These are phyloP conservation scores for Melanotaenia boesemani DNA, from an alignment of 2,797 vertebrate species.

Conservation along the genomic window DNA sequence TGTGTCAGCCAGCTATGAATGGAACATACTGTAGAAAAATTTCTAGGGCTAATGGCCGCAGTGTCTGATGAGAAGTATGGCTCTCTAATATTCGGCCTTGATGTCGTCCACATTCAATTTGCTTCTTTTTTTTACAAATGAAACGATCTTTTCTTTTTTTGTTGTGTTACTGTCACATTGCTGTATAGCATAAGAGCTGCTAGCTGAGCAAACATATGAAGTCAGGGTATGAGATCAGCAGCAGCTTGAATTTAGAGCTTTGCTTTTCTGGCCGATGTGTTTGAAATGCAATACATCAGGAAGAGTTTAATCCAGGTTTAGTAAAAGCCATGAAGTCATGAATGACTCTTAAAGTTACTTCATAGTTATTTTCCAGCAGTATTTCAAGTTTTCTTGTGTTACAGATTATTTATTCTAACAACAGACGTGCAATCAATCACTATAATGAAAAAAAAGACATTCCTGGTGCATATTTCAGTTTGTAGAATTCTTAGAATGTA, in stretches of 20 bases:
- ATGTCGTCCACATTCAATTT: conserved; percentile 18
- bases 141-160: conserved; percentile 32
- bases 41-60: conserved; percentile 57
- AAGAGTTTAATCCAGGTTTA: conserved; percentile 52
- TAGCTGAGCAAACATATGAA: conserved; percentile 59
- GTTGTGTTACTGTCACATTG: conserved; percentile 40
- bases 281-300: conserved; percentile 39
- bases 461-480: conserved; percentile 29
- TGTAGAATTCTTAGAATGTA: conserved; percentile 41
- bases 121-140: conserved; percentile 35
- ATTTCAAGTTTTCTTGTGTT: conserved; percentile 4
- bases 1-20: conserved; percentile 65
- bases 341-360: conserved; percentile 34
- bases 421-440: conserved; percentile 24
- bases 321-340: conserved; percentile 56
- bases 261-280: conserved; percentile 37
- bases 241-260: conserved; percentile 27
- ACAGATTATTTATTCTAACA: conserved; percentile 11
- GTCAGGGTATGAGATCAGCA: conserved; percentile 69
- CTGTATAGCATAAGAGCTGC: conserved; percentile 14
- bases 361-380: conserved; percentile 4
- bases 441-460: conserved; percentile 18
- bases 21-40: conserved; percentile 56
- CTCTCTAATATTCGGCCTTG: conserved; percentile 29
- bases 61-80: conserved; percentile 51